Evolutionary conservation across 2,113 vertebrate species (phyloP).

Genomic region (Rynchops niger): DNA sequence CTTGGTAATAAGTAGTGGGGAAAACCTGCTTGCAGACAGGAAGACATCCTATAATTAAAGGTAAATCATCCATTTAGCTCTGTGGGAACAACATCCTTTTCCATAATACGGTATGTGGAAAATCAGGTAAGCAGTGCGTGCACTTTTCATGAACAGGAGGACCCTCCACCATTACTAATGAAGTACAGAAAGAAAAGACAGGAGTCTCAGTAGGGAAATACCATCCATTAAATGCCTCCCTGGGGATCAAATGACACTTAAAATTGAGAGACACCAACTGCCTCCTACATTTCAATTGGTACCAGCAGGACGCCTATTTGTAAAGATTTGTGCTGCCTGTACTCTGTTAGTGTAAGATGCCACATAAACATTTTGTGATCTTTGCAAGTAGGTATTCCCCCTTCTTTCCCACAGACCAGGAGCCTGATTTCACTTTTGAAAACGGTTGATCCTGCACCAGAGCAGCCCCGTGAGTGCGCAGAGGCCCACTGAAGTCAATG

Average conservation of each 20-base stretch:
- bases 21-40: background rate
- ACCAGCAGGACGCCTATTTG: constrained; percentile 44
- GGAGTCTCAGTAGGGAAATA: constrained; percentile 44
- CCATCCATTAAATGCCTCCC: constrained; percentile 47
- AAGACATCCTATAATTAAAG: background rate
- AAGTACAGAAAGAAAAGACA: constrained; percentile 31
- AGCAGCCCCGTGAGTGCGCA: background rate
- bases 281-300: constrained; percentile 17
- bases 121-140: background rate
- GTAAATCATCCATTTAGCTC: background rate
- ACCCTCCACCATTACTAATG: constrained; percentile 23
- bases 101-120: background rate
- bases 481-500: background rate
- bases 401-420: background rate
- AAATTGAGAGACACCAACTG: constrained; percentile 38
- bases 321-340: constrained; percentile 20
- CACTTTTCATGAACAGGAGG: constrained; percentile 40
- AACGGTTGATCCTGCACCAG: background rate
- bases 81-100: background rate
- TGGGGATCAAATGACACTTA: constrained; percentile 47
- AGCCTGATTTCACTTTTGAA: background rate
- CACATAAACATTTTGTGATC: constrained; percentile 46
- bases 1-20: background rate
- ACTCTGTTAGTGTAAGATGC: constrained; percentile 3
- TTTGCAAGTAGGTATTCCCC: background rate